A percentile compares a stretch with the other conserved stretches of the same genome.
These are phyloP conservation scores for Papilio xuthus DNA, from an alignment of 1,140 invertebrate species.

Conservation along the genomic window DNA sequence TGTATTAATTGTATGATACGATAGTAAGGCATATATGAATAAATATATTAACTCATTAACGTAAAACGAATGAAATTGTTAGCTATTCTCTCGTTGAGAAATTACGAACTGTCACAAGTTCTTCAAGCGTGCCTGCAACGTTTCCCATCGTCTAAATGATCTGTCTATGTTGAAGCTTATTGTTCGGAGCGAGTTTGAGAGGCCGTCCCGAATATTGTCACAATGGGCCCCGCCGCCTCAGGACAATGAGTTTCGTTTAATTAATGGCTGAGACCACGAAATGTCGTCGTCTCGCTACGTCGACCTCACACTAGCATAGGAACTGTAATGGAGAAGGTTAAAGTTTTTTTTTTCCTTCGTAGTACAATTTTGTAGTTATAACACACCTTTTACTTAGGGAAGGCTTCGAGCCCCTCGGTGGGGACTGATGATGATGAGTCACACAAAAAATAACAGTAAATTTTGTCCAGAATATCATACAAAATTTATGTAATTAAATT, in stretches of 20 bases:
- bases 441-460: too few species aligned
- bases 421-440: too few species aligned
- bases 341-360: slow-evolving; percentile 22
- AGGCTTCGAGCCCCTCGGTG: too few species aligned
- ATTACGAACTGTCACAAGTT: slow-evolving; percentile 23
- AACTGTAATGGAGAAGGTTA: slow-evolving; percentile 39
- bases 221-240: slow-evolving; percentile 66
- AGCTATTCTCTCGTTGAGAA: slow-evolving; percentile 15
- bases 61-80: slow-evolving; percentile 13
- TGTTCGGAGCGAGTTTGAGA: slow-evolving; percentile 67
- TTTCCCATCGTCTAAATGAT: slow-evolving; percentile 66
- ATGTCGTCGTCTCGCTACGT: slow-evolving; percentile 66
- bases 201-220: slow-evolving; percentile 76
- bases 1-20: neutral
- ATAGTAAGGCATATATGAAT: neutral
- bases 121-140: slow-evolving; percentile 53
- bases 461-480: too few species aligned
- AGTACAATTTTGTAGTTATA: too few species aligned
- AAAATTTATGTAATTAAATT: too few species aligned
- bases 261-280: slow-evolving; percentile 76
- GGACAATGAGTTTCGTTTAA: slow-evolving; percentile 77
- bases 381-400: too few species aligned
- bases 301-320: slow-evolving; percentile 48
- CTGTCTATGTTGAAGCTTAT: slow-evolving; percentile 66
- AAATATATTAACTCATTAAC: neutral